These are phyloP conservation scores for Eupelmus urozonus DNA, from an alignment of 2,888 invertebrate species.

Conservation along the genomic window DNA sequence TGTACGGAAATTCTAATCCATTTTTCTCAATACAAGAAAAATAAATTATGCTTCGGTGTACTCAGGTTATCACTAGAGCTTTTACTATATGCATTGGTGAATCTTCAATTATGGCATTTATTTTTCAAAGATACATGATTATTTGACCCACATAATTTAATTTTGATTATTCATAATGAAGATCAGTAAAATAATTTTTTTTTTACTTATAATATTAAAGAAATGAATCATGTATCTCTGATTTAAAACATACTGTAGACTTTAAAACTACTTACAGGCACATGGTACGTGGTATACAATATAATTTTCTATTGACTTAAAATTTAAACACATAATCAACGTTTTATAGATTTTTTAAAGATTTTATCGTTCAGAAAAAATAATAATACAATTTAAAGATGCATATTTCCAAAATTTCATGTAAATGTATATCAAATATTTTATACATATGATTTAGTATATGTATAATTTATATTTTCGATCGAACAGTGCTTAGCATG, in stretches of 20 bases:
- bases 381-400: constrained; percentile 7
- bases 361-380: constrained; percentile 11
- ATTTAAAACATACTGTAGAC: constrained; percentile 23
- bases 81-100: constrained; percentile 33
- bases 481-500: no score
- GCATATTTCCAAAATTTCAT: constrained; percentile 2
- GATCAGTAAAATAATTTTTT: no score
- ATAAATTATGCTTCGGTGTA: constrained; percentile 32
- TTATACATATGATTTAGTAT: not conserved
- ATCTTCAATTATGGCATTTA: constrained; percentile 44
- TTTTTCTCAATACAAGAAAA: constrained; percentile 14
- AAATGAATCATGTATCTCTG: constrained; percentile 9
- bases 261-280: constrained; percentile 42
- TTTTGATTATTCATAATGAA: no score
- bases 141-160: not conserved
- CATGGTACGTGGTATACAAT: constrained; percentile 21
- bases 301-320: constrained; percentile 23
- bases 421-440: constrained; percentile 32
- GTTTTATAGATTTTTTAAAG: constrained; percentile 16
- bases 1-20: constrained; percentile 27
- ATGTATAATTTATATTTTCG: no score
- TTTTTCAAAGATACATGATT: constrained; percentile 20
- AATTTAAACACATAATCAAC: constrained; percentile 25
- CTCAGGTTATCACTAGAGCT: constrained; percentile 31
- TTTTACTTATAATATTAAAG: no score